A percentile compares a stretch with the other conserved stretches of the same genome.
Conservation (phyloP, 2,113 vertebrate species). For the Vidua chalybeata region DNA sequence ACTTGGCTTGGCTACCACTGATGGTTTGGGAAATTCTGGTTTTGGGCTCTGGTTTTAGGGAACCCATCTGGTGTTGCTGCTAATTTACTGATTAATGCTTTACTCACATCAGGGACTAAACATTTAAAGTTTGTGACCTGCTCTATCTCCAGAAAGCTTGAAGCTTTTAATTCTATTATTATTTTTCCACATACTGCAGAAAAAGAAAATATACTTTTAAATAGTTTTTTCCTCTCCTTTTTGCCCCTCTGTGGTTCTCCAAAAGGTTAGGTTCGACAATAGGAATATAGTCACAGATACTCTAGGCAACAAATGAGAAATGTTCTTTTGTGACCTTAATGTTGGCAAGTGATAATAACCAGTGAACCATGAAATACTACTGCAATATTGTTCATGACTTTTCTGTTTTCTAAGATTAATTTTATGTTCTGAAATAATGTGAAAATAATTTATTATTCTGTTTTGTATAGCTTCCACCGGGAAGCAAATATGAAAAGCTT, state of each 20-base stretch:
- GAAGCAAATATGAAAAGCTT: conserved; percentile 72
- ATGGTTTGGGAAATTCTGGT: not conserved
- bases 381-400: conserved; percentile 64
- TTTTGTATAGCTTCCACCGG: conserved; percentile 69
- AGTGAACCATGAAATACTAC: conserved; percentile 65
- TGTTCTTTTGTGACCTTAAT: conserved; percentile 68
- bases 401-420: conserved; percentile 74
- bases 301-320: conserved; percentile 59
- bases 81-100: conserved; percentile 19
- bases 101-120: not conserved
- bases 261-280: conserved; percentile 66
- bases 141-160: not conserved
- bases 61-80: not conserved
- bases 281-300: conserved; percentile 44
- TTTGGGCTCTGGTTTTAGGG: not conserved
- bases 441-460: conserved; percentile 77
- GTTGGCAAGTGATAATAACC: conserved; percentile 63
- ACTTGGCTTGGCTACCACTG: too few relatives aligned
- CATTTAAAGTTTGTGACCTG: conserved; percentile 13
- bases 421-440: conserved; percentile 70
- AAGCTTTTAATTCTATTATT: conserved; percentile 23
- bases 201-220: conserved; percentile 12
- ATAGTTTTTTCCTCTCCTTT: not conserved
- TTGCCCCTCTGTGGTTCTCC: conserved; percentile 15
- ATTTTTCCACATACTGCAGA: conserved; percentile 8